Evolutionary conservation across 2,113 vertebrate genomes (phyloP).

Genomic region (Nycticorax nycticorax): DNA sequence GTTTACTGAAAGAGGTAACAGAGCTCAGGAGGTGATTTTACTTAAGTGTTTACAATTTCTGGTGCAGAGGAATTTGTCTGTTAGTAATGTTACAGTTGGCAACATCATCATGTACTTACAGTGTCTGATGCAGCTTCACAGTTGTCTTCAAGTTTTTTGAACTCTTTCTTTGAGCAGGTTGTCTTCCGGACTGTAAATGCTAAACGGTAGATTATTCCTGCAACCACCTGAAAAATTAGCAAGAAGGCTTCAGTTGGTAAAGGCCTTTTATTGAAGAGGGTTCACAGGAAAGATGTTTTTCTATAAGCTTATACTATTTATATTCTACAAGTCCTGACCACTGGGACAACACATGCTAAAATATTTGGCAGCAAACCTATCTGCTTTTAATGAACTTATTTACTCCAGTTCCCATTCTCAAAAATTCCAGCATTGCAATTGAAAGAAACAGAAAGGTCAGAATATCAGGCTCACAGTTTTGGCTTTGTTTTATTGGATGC

Average conservation of each 20-base stretch:
- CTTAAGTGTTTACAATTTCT: background rate
- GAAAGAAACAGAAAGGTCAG: conserved; percentile 1
- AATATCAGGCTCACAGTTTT: background rate
- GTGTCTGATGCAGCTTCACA: background rate
- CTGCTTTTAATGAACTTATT: background rate
- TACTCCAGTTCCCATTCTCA: background rate
- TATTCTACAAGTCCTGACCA: background rate
- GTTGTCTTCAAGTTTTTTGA: background rate
- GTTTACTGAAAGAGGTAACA: background rate
- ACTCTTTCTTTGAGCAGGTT: conserved; percentile 63
- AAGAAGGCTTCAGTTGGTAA: background rate
- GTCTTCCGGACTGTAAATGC: conserved; percentile 41
- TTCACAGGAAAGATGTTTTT: background rate
- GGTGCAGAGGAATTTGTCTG: background rate
- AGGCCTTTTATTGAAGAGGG: background rate
- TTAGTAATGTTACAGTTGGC: background rate
- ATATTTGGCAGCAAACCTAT: background rate
- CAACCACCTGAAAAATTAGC: conserved; percentile 61
- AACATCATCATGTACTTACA: conserved; percentile 46
- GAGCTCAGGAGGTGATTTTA: background rate
- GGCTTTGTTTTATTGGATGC: conserved; percentile 24
- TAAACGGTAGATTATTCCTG: conserved; percentile 22
- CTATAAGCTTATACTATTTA: background rate
- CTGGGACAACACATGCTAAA: background rate
- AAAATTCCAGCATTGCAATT: background rate